These are phyloP conservation scores for Pentalonia nigronervosa DNA, from an alignment of 1,140 invertebrate species.

Conservation along the genomic window DNA sequence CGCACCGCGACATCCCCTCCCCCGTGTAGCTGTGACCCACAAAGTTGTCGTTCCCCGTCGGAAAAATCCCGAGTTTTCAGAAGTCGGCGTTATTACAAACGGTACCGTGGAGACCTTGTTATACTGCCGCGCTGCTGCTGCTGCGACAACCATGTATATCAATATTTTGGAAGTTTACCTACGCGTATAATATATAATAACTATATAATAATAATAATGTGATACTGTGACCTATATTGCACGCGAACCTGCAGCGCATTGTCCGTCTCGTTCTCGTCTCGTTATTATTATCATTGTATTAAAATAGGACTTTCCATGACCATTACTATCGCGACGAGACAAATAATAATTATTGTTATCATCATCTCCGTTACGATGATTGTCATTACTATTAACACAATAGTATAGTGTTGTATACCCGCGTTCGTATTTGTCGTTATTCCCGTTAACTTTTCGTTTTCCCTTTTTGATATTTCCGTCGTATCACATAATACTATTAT, in stretches of 20 bases:
- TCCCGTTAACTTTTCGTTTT: background rate
- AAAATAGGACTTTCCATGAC: background rate
- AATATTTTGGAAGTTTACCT: background rate
- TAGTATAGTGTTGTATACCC: background rate
- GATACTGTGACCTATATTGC: background rate
- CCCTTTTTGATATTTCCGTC: background rate
- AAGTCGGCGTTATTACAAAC: background rate
- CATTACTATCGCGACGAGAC: background rate
- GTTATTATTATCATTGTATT: background rate
- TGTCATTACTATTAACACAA: background rate
- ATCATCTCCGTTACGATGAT: background rate
- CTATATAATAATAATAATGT: background rate
- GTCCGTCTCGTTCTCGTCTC: background rate
- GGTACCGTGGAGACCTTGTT: conserved; percentile 13
- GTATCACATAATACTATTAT: background rate
- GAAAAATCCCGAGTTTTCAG: background rate
- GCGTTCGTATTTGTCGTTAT: background rate
- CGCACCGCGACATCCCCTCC: background rate
- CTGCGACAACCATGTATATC: background rate
- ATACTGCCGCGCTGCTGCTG: background rate
- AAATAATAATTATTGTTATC: background rate
- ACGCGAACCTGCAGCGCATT: background rate
- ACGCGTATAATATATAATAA: background rate
- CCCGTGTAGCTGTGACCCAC: no score
- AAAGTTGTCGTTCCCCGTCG: background rate